Conservation (phyloP, 2,797 vertebrate genomes). For the Argentina silus region DNA sequence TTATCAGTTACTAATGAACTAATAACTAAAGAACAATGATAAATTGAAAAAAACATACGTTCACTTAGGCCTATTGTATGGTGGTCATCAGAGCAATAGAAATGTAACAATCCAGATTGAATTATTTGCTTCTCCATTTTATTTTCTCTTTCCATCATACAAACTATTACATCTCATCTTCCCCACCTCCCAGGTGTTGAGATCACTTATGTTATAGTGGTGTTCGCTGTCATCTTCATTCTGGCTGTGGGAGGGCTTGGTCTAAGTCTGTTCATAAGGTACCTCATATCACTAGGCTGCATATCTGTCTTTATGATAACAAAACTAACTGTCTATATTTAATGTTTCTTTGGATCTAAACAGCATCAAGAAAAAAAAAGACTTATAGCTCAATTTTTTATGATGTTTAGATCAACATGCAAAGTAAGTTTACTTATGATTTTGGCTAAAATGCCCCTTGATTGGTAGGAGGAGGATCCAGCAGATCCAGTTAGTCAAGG, state of each 20-base stretch:
- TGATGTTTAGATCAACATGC: not conserved
- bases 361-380: no score
- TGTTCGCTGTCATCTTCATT: conserved; percentile 68
- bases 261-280: conserved; percentile 78
- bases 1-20: not conserved
- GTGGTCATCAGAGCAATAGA: not conserved
- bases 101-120: not conserved
- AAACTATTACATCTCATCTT: not conserved
- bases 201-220: conserved; percentile 76
- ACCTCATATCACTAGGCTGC: conserved; percentile 16
- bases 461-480: conserved; percentile 80
- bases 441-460: conserved; percentile 19
- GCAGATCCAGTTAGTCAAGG: conserved; percentile 89
- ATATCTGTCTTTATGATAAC: no score
- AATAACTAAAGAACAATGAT: not conserved
- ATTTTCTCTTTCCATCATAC: not conserved
- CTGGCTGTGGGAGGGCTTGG: conserved; percentile 68
- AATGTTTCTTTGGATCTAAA: no score
- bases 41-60: no score
- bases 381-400: not conserved
- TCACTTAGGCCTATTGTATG: no score
- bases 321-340: not conserved
- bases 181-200: conserved; percentile 75
- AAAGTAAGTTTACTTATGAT: conserved; percentile 4
- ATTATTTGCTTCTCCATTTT: not conserved